Conservation (phyloP, 2,797 vertebrate species). For the Rhinogobio ventralis region DNA sequence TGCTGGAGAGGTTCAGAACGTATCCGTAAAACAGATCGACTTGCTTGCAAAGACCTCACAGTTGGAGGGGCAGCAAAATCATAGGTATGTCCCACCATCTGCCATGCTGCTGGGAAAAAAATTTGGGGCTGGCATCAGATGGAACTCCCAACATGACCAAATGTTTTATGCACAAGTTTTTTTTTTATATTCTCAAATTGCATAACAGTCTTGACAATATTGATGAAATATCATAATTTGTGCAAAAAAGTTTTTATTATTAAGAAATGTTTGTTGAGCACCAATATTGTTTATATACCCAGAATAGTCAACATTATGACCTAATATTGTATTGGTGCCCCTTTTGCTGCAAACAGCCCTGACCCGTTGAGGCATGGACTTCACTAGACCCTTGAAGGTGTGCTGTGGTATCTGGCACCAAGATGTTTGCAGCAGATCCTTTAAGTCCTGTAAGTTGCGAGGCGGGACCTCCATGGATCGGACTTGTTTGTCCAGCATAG, state of each 20-base stretch:
- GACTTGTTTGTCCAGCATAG: too few species aligned
- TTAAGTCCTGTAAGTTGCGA: too few species aligned
- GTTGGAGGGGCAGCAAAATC: slow-evolving; percentile 13
- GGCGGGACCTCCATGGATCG: too few species aligned
- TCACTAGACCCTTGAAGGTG: too few species aligned
- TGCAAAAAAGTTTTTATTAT: too few species aligned
- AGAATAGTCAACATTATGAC: too few species aligned
- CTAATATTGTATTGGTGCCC: too few species aligned
- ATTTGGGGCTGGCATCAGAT: neutral
- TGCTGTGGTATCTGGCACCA: too few species aligned
- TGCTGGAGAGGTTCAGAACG: slow-evolving; percentile 21
- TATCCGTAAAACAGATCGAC: slow-evolving; percentile 7
- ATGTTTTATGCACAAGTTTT: neutral
- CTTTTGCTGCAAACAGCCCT: too few species aligned
- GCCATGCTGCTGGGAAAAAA: neutral
- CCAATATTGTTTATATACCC: neutral
- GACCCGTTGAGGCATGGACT: too few species aligned
- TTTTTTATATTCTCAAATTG: too few species aligned
- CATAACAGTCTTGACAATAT: neutral
- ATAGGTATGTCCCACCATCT: slow-evolving; percentile 32
- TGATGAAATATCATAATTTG: neutral
- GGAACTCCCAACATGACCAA: neutral
- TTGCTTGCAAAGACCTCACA: slow-evolving; percentile 7
- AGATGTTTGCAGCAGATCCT: too few species aligned
- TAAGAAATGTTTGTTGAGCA: neutral